Base-by-base conservation (phyloP, 2,888 invertebrate genomes). In the Dorcus hopei region DNA sequence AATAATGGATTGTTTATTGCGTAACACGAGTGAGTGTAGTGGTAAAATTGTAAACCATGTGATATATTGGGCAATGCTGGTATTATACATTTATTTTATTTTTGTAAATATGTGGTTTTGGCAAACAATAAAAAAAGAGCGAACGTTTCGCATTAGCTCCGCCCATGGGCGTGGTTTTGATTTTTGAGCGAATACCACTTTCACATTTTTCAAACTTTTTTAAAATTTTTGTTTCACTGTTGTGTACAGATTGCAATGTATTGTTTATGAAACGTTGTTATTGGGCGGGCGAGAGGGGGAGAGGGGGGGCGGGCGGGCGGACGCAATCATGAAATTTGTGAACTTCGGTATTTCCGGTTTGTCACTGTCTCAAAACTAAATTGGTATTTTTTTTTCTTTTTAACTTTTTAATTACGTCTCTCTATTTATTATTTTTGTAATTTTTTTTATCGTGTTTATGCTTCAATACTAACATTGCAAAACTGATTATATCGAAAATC, bases 21-120 rank as follows among this genome's bases (percentile, higher is more conserved):
- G 26, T 33, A 33, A 33, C 26, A 33, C 26, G 26, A 33, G 53
- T 54, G 54, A 54, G 45, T 49, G 53, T 58, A 50, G 52, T 50
- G 41, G 38, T 49, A 38, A 26, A 26, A 58, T 49, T 50, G 47
- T 45, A 47, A 47, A 57, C 48, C 26, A 51, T 63, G 63, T 68
- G 68, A 68, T 68, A 68, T 63, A 58, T 64, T 63, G 54, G 62
- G 63, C 65, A 60, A 66, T 66, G 66, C 64, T 68, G 68, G 66
- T 66, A 64, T 65, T 61, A 57, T 57, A 57, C 57, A 57, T 49
- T 60, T 59, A 54, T 56, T 50, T 52, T 52, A 43, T 61, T 38
- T 57, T 62, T 60, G 48, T 65, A 55, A 61, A 64, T 55, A 64
- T 64, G 61, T 50, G 58, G 57, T 59, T 61, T 65, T 64, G 68